Conservation (phyloP, 2,888 invertebrate genomes). For the Nasonovia ribisnigri region DNA sequence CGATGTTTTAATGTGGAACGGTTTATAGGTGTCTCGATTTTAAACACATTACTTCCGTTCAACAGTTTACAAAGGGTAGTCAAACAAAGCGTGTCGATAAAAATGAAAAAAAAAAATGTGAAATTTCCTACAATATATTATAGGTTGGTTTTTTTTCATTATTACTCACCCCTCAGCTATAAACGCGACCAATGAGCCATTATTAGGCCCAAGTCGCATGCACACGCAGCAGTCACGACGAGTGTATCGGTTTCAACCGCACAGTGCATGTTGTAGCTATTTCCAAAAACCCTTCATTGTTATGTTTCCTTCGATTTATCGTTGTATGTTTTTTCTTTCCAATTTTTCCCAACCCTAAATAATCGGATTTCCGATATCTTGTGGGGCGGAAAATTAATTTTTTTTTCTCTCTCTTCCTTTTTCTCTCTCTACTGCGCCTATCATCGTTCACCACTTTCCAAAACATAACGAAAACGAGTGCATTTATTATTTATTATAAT, state of each 20-base stretch:
- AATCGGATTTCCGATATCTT: slow-evolving; percentile 62
- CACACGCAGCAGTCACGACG: background rate
- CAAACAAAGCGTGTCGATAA: slow-evolving; percentile 58
- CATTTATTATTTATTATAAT: background rate
- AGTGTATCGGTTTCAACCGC: slow-evolving; percentile 57
- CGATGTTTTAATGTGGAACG: slow-evolving; percentile 55
- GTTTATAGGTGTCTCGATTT: slow-evolving; percentile 49
- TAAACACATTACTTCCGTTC: slow-evolving; percentile 56
- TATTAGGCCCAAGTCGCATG: slow-evolving; percentile 26
- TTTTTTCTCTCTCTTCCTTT: background rate
- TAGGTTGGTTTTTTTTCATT: slow-evolving; percentile 5
- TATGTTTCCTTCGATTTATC: slow-evolving; percentile 49
- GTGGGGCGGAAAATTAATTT: slow-evolving; percentile 62
- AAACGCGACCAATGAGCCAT: slow-evolving; percentile 57
- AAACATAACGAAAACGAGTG: slow-evolving; percentile 16
- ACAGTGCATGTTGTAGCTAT: slow-evolving; percentile 20
- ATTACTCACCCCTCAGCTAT: background rate
- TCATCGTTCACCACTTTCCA: background rate
- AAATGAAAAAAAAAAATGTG: slow-evolving; percentile 39
- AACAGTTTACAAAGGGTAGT: slow-evolving; percentile 35
- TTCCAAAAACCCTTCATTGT: slow-evolving; percentile 56
- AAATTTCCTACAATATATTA: slow-evolving; percentile 43
- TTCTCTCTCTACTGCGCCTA: background rate
- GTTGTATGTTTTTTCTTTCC: slow-evolving; percentile 23
- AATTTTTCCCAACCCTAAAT: slow-evolving; percentile 14